Percentiles rank a stretch among this genome's conserved stretches.
Conservation (phyloP, 2,888 invertebrate genomes). For the Aspidapion aeneum region DNA sequence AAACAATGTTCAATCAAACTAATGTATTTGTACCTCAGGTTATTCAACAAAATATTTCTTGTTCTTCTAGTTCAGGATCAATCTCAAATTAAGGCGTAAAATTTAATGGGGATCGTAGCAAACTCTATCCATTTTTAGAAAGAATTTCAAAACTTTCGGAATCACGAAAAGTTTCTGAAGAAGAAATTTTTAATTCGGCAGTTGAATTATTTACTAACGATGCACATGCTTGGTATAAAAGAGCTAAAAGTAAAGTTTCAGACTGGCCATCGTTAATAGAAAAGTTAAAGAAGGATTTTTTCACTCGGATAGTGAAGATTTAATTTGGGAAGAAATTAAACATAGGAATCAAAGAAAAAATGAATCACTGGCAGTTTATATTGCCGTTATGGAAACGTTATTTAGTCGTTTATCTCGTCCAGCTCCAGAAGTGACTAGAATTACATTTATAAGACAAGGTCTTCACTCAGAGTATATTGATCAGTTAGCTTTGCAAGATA, state of each 20-base stretch:
- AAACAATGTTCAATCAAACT: background rate
- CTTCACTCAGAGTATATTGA: background rate
- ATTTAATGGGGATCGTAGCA: background rate
- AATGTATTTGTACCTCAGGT: background rate
- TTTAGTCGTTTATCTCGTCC: too few relatives aligned
- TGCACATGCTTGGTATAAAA: background rate
- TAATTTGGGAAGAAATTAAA: too few relatives aligned
- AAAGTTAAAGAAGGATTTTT: too few relatives aligned
- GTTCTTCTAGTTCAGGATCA: background rate
- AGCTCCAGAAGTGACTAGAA: too few relatives aligned
- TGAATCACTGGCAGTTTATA: too few relatives aligned
- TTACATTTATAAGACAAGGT: too few relatives aligned
- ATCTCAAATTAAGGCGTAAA: background rate
- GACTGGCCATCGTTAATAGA: background rate
- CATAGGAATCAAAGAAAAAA: too few relatives aligned
- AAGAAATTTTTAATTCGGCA: background rate
- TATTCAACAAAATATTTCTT: background rate
- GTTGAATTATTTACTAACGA: background rate
- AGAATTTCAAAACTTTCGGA: background rate
- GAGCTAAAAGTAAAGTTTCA: background rate
- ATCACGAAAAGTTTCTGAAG: background rate
- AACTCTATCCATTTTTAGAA: background rate
- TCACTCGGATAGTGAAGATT: too few relatives aligned
- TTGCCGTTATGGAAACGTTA: too few relatives aligned
- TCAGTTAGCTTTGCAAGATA: background rate